These are phyloP conservation scores for Oreochromis mossambicus DNA, from an alignment of 2,797 vertebrate species.

Conservation along the genomic window DNA sequence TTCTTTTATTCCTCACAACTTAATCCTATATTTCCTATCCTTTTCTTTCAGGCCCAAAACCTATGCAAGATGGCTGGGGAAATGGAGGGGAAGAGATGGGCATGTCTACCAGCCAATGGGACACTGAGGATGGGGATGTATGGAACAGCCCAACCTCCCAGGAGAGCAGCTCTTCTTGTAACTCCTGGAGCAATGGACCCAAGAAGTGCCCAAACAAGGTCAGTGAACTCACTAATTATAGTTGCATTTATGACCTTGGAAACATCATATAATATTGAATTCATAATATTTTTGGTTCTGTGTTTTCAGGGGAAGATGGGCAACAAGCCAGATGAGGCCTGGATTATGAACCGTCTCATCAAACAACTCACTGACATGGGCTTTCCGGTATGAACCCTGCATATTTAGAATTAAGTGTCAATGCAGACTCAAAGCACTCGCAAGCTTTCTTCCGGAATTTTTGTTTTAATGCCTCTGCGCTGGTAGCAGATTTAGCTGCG, in stretches of 20 bases:
- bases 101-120: slow-evolving; percentile 88
- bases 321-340: slow-evolving; percentile 92
- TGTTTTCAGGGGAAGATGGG: slow-evolving; percentile 83
- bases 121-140: slow-evolving; percentile 91
- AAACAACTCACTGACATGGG: slow-evolving; percentile 99
- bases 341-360: slow-evolving; percentile 96
- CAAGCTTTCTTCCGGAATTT: neutral
- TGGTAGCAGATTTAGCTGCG: neutral
- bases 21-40: neutral
- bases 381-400: slow-evolving; percentile 83
- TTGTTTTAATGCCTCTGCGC: neutral
- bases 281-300: neutral
- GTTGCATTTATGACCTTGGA: neutral
- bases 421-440: neutral
- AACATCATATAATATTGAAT: neutral
- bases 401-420: neutral
- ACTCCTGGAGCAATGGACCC: slow-evolving; percentile 90
- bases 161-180: slow-evolving; percentile 90
- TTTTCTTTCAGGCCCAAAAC: slow-evolving; percentile 85
- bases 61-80: slow-evolving; percentile 99
- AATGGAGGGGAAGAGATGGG: slow-evolving; percentile 87
- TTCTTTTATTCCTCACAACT: neutral
- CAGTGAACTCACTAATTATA: neutral
- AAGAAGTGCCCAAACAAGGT: slow-evolving; percentile 94
- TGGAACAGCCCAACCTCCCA: slow-evolving; percentile 94